These are phyloP conservation scores for Dinocampus coccinellae DNA, from an alignment of 2,888 invertebrate species.

Conservation along the genomic window DNA sequence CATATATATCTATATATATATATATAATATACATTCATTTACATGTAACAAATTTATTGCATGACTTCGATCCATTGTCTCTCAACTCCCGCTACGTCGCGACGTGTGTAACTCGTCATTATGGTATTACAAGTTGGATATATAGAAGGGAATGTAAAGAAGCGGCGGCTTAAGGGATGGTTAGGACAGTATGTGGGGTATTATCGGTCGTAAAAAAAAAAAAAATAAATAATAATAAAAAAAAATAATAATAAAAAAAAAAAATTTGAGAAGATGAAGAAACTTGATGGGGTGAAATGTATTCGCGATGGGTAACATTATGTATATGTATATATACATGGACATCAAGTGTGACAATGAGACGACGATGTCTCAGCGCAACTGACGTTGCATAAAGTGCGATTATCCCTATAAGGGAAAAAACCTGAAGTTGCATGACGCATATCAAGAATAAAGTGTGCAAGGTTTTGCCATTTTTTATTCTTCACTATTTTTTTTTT, in stretches of 20 bases:
- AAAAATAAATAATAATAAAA: no score
- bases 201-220: conserved; percentile 28
- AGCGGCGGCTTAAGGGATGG: conserved; percentile 38
- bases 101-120: not conserved
- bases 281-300: conserved; percentile 9
- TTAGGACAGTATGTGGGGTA: conserved; percentile 39
- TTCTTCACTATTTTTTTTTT: conserved; percentile 14
- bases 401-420: conserved; percentile 29
- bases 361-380: conserved; percentile 11
- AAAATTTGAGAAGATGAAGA: conserved; percentile 33
- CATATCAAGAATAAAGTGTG: conserved; percentile 27
- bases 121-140: no score
- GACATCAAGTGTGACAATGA: conserved; percentile 25
- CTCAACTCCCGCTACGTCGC: no score
- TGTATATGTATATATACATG: not conserved
- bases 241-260: no score
- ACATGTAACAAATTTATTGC: no score
- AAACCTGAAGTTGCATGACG: conserved; percentile 60
- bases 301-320: no score
- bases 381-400: conserved; percentile 39
- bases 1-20: conserved; percentile 11
- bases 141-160: conserved; percentile 37
- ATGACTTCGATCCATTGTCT: no score
- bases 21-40: no score
- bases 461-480: conserved; percentile 11